Evolutionary conservation across 1,140 invertebrate species (phyloP).

Genomic region (Branchinecta lynchi): DNA sequence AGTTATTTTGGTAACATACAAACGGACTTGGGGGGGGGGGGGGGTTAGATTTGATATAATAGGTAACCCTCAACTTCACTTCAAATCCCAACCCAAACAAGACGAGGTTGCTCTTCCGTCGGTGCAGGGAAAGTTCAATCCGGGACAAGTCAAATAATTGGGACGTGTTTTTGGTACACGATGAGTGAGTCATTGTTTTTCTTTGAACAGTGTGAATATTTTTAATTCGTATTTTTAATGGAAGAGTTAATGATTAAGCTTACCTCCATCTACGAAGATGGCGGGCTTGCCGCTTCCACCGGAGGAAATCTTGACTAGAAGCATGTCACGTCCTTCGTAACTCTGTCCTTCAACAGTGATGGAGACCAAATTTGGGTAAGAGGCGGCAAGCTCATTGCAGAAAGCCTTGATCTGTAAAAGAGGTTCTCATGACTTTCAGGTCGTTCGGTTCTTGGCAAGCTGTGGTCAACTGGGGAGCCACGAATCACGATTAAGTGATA

Average conservation of each 20-base stretch:
- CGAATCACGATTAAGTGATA: neutral
- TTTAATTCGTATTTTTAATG: neutral
- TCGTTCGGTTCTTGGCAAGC: neutral
- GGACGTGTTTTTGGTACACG: neutral
- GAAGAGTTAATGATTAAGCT: neutral
- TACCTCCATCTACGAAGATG: conserved; percentile 31
- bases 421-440: conserved; percentile 23
- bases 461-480: neutral
- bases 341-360: conserved; percentile 32
- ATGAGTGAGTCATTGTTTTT: neutral
- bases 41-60: too few relatives aligned
- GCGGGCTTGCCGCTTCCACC: conserved; percentile 25
- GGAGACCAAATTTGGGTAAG: conserved; percentile 30
- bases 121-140: neutral
- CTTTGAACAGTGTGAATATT: neutral
- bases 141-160: neutral
- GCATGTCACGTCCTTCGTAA: conserved; percentile 31
- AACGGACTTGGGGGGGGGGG: too few relatives aligned
- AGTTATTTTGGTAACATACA: too few relatives aligned
- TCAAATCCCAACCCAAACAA: neutral
- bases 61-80: too few relatives aligned
- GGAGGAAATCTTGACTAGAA: conserved; percentile 31
- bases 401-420: conserved; percentile 34
- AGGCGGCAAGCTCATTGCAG: conserved; percentile 31
- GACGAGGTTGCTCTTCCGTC: neutral